Conservation (phyloP, 2,113 vertebrate species). For the Centropus unirufus region DNA sequence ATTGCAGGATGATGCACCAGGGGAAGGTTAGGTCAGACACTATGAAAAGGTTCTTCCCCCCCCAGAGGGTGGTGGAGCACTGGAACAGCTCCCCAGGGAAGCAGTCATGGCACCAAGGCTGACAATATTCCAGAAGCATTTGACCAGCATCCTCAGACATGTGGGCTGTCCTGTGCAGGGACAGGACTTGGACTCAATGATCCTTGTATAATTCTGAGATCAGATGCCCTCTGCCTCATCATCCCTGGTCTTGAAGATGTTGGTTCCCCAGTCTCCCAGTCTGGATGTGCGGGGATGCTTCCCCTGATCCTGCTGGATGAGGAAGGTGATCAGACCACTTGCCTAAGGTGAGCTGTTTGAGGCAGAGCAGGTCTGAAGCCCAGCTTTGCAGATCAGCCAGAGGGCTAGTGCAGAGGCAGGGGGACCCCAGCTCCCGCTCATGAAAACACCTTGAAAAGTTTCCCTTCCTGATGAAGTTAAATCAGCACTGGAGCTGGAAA, state of each 20-base stretch:
- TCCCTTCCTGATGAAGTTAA: background rate
- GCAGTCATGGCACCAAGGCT: too few species aligned
- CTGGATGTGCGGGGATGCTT: background rate
- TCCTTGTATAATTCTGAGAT: too few species aligned
- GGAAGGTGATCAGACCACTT: background rate
- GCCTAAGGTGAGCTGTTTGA: background rate
- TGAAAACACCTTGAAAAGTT: background rate
- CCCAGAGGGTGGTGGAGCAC: too few species aligned
- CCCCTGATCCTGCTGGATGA: fast-evolving
- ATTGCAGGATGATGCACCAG: too few species aligned
- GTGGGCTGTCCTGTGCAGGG: too few species aligned
- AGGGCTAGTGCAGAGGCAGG: background rate
- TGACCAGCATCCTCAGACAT: too few species aligned
- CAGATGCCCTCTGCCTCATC: background rate
- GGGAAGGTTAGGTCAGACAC: too few species aligned
- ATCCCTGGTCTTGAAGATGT: fast-evolving
- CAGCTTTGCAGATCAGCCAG: background rate
- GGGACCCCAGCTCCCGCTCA: background rate
- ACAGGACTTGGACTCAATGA: too few species aligned
- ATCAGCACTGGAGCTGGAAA: background rate
- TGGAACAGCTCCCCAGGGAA: too few species aligned
- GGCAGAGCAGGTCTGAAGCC: background rate
- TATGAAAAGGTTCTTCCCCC: too few species aligned
- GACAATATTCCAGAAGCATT: too few species aligned
- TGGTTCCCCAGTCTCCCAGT: fast-evolving